A percentile compares a stretch with the other conserved stretches of the same genome.
Conservation (phyloP, 2,113 vertebrate species). For the Xiphophorus couchianus region DNA sequence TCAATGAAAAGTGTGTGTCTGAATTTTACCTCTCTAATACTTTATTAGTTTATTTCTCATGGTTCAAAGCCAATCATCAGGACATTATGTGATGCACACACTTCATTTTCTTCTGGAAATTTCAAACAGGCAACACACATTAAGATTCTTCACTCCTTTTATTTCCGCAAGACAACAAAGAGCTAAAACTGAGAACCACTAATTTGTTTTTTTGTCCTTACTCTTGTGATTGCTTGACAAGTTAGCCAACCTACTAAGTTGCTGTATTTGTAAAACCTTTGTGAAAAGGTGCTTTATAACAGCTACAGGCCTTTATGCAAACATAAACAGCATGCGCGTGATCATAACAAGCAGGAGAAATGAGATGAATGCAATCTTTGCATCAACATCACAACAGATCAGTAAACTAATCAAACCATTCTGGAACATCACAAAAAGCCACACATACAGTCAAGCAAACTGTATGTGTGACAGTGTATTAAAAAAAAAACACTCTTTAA, state of each 20-base stretch:
- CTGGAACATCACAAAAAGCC: not conserved
- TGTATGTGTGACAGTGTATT: not conserved
- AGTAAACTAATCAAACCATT: not conserved
- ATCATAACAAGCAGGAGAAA: not conserved
- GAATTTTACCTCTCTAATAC: not conserved
- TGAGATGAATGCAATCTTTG: not conserved
- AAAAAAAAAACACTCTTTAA: not conserved
- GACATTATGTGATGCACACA: conserved; percentile 21
- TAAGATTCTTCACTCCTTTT: conserved; percentile 10
- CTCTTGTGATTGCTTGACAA: conserved; percentile 7
- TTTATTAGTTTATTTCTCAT: conserved; percentile 16
- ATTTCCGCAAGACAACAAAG: conserved; percentile 24
- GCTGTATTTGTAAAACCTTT: conserved; percentile 32
- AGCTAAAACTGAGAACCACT: conserved; percentile 1
- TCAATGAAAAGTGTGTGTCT: conserved; percentile 3
- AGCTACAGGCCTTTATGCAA: not conserved
- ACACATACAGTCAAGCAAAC: conserved; percentile 5
- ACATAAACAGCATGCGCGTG: not conserved
- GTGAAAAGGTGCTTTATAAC: conserved; percentile 38
- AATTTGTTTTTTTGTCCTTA: not conserved
- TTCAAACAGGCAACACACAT: conserved; percentile 12
- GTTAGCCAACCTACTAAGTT: conserved; percentile 29
- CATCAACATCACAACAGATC: not conserved
- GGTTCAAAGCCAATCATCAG: conserved; percentile 14
- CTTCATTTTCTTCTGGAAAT: conserved; percentile 27